Percentiles rank a stretch among this genome's conserved stretches.
Evolutionary conservation across 2,888 invertebrate species (phyloP).

Genomic region (Andrena flavipes): DNA sequence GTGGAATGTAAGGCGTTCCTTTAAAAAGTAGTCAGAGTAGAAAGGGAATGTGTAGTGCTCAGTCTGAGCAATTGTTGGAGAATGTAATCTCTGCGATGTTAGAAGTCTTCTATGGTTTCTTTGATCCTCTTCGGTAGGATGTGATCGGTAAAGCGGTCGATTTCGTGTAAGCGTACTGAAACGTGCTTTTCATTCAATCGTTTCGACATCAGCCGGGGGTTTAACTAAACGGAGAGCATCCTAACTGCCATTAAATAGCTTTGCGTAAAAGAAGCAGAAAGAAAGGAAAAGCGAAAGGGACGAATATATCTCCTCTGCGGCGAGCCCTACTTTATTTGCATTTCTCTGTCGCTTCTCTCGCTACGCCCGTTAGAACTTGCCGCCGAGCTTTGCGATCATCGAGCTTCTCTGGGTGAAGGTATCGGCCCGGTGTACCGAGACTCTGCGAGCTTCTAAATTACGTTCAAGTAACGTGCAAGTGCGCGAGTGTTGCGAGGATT

Average conservation of each 20-base stretch:
- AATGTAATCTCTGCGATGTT: not conserved
- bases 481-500: constrained; percentile 57
- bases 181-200: constrained; percentile 54
- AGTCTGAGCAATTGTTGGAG: not conserved
- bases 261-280: constrained; percentile 24
- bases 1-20: not conserved
- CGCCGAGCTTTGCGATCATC: constrained; percentile 51
- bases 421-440: constrained; percentile 25
- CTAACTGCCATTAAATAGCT: constrained; percentile 37
- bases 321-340: constrained; percentile 44
- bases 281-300: not conserved
- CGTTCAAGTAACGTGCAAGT: constrained; percentile 63
- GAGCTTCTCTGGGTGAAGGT: constrained; percentile 63
- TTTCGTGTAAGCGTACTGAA: constrained; percentile 59
- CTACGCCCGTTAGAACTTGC: constrained; percentile 55
- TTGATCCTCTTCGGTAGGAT: constrained; percentile 6
- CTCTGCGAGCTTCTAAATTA: constrained; percentile 36
- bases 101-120: not conserved
- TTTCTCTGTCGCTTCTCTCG: constrained; percentile 63
- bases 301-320: constrained; percentile 35
- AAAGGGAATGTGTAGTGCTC: not conserved
- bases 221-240: constrained; percentile 27
- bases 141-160: constrained; percentile 52
- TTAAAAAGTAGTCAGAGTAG: not conserved
- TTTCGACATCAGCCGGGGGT: constrained; percentile 24